Conservation (phyloP, 2,888 invertebrate species). For the Parascotia fuliginaria region DNA sequence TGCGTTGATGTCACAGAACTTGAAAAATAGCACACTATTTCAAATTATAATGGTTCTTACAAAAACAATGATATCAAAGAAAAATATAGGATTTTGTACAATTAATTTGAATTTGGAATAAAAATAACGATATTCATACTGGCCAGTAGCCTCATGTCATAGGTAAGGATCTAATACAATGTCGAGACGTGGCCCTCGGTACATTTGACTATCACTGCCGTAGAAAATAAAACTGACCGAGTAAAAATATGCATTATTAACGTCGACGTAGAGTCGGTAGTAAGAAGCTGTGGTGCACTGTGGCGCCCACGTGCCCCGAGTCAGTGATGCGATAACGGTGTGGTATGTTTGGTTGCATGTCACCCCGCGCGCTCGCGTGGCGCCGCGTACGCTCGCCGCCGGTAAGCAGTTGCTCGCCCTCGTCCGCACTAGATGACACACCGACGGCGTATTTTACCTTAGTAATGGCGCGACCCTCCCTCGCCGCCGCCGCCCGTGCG, state of each 20-base stretch:
- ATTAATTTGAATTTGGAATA: too few relatives aligned
- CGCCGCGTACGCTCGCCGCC: conserved; percentile 49
- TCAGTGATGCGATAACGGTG: conserved; percentile 54
- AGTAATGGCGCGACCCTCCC: conserved; percentile 69
- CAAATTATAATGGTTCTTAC: too few relatives aligned
- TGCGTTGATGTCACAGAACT: too few relatives aligned
- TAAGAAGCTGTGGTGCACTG: conserved; percentile 17
- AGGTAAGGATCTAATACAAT: too few relatives aligned
- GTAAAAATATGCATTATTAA: conserved; percentile 81
- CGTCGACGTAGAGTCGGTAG: conserved; percentile 40
- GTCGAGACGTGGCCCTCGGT: too few relatives aligned
- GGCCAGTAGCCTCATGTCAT: too few relatives aligned
- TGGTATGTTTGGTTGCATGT: conserved; percentile 79
- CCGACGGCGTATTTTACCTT: conserved; percentile 76
- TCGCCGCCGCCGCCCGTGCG: conserved; percentile 10
- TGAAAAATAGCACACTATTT: too few relatives aligned
- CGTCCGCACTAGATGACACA: conserved; percentile 55
- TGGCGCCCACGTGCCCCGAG: conserved; percentile 19
- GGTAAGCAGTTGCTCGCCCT: conserved; percentile 65
- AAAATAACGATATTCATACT: too few relatives aligned
- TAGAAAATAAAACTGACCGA: conserved; percentile 31
- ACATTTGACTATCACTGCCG: conserved; percentile 8
- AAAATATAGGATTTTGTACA: too few relatives aligned
- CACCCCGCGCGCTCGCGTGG: conserved; percentile 55
- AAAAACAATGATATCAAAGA: too few relatives aligned